These are phyloP conservation scores for Aspidapion aeneum DNA, from an alignment of 2,888 invertebrate genomes.

Conservation along the genomic window DNA sequence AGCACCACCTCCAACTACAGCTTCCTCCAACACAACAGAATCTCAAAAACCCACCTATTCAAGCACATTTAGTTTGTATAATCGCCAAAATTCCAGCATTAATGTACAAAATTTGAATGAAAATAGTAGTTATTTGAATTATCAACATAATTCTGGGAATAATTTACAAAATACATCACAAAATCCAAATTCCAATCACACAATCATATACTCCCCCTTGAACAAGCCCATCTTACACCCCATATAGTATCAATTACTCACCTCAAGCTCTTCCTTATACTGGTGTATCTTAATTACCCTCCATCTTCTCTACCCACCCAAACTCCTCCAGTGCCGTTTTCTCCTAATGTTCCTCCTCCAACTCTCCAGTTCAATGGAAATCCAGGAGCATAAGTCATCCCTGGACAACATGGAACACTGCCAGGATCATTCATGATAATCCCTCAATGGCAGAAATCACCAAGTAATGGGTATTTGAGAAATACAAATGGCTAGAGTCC, in stretches of 20 bases:
- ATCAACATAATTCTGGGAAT: background rate
- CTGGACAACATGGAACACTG: too few species aligned
- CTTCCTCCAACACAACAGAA: background rate
- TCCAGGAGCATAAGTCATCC: background rate
- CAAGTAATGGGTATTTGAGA: too few species aligned
- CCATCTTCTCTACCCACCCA: background rate
- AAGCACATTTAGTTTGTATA: background rate
- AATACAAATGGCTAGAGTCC: too few species aligned
- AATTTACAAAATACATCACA: too few species aligned
- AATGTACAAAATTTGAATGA: background rate
- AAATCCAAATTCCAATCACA: too few species aligned
- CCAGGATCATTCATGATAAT: too few species aligned
- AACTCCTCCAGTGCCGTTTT: background rate
- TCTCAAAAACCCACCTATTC: background rate
- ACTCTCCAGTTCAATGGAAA: background rate
- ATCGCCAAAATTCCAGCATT: background rate
- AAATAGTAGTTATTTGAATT: background rate
- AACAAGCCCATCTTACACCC: background rate
- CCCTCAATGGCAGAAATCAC: too few species aligned
- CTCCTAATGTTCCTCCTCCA: background rate
- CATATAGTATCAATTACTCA: background rate
- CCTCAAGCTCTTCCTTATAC: background rate
- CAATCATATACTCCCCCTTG: too few species aligned
- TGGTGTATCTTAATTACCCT: background rate
- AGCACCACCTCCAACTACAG: background rate